Evolutionary conservation across 2,113 vertebrate species (phyloP).

Genomic region (Brachionichthys hirsutus): DNA sequence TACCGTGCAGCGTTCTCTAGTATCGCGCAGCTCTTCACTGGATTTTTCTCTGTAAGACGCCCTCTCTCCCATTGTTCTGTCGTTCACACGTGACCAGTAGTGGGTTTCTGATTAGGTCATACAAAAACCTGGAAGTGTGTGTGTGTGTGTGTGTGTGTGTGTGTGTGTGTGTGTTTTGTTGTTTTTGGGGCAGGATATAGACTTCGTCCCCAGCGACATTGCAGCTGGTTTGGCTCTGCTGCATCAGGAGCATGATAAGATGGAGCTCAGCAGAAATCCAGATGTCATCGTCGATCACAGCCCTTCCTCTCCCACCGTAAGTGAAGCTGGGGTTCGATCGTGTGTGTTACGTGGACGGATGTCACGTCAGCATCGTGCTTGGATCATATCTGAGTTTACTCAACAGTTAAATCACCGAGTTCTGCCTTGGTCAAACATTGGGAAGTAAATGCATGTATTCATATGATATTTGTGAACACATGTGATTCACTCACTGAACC

Average conservation of each 20-base stretch:
- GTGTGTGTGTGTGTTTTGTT: conserved; percentile 20
- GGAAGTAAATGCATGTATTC: no score
- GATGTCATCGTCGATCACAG: conserved; percentile 75
- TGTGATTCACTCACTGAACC: no score
- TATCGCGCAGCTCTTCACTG: conserved; percentile 86
- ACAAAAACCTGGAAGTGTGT: neutral
- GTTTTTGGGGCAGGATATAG: conserved; percentile 96
- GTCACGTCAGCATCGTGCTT: no score
- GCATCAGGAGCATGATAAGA: conserved; percentile 93
- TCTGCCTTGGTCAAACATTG: no score
- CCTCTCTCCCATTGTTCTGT: neutral
- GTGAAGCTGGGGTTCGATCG: conserved; percentile 14
- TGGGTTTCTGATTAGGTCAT: neutral
- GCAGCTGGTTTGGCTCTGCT: conserved; percentile 92
- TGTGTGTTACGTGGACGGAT: no score
- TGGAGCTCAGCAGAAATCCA: conserved; percentile 81
- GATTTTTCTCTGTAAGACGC: conserved; percentile 87
- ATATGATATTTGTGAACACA: no score
- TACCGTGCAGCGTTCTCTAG: conserved; percentile 88
- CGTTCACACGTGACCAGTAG: neutral
- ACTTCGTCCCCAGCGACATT: conserved; percentile 94
- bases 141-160: no score
- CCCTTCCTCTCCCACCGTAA: conserved; percentile 80
- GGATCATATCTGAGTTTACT: no score
- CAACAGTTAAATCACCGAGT: no score